Evolutionary conservation across 1,140 invertebrate species (phyloP).

Genomic region (Holcopasites calliopsidis): DNA sequence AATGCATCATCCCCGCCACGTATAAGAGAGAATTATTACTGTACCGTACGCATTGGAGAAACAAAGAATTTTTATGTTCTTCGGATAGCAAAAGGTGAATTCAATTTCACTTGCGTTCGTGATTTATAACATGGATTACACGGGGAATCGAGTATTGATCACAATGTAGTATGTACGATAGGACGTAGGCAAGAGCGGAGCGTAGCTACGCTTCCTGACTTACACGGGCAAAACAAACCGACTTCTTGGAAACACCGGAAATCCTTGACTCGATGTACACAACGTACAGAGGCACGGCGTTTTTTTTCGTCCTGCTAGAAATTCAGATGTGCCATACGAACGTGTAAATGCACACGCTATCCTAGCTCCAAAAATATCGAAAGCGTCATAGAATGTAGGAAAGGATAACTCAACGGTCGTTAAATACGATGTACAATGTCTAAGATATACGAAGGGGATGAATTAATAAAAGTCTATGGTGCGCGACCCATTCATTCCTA

Average conservation of each 20-base stretch:
- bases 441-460: neutral
- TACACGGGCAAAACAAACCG: neutral
- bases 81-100: neutral
- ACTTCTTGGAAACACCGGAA: neutral
- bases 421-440: too few species aligned
- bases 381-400: too few species aligned
- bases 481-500: conserved; percentile 26
- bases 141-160: conserved; percentile 15
- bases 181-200: neutral
- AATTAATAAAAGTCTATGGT: neutral
- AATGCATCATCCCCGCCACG: too few species aligned
- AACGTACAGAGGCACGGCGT: too few species aligned
- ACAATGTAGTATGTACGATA: neutral
- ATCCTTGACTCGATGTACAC: neutral
- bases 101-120: neutral
- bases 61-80: too few species aligned
- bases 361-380: too few species aligned
- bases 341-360: too few species aligned
- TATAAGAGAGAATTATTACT: too few species aligned
- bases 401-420: too few species aligned
- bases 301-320: too few species aligned
- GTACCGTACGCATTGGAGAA: too few species aligned
- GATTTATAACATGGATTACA: neutral
- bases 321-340: too few species aligned
- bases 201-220: neutral